Conservation (phyloP, 2,888 invertebrate species). For the Octonoba sinensis region DNA sequence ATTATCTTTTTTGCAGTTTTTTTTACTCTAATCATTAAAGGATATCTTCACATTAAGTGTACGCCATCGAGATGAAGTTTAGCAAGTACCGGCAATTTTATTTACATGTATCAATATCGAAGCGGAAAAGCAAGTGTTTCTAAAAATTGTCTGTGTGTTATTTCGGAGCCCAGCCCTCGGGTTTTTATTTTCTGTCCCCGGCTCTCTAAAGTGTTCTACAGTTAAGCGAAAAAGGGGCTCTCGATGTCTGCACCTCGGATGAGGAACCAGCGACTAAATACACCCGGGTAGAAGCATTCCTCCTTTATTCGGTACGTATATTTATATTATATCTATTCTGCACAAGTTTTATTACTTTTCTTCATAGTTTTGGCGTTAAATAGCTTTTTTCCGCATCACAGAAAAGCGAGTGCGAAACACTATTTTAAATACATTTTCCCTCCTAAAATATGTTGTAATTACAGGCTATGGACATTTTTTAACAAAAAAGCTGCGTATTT, state of each 20-base stretch:
- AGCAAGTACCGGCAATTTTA: neutral
- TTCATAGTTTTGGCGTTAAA: neutral
- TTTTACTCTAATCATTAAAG: neutral
- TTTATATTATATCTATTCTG: neutral
- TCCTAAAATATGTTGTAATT: no score
- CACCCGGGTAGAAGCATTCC: constrained; percentile 15
- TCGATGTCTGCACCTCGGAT: constrained; percentile 18
- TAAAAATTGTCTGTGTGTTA: constrained; percentile 18
- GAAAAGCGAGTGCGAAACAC: no score
- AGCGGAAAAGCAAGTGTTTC: constrained; percentile 15
- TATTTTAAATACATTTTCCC: no score
- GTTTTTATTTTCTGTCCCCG: neutral
- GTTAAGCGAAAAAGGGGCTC: constrained; percentile 30
- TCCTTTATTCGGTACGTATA: constrained; percentile 5
- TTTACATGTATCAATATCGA: constrained; percentile 5
- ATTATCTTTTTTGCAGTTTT: constrained; percentile 11
- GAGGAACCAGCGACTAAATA: constrained; percentile 34
- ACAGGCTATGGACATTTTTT: no score
- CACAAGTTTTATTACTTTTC: neutral
- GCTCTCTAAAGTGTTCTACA: constrained; percentile 1
- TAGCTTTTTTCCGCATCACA: no score
- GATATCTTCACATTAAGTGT: no score
- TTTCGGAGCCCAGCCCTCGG: constrained; percentile 16
- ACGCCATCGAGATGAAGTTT: neutral
- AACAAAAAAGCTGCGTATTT: no score